Conservation (phyloP, 2,797 vertebrate genomes). For the Naso thynnoides region DNA sequence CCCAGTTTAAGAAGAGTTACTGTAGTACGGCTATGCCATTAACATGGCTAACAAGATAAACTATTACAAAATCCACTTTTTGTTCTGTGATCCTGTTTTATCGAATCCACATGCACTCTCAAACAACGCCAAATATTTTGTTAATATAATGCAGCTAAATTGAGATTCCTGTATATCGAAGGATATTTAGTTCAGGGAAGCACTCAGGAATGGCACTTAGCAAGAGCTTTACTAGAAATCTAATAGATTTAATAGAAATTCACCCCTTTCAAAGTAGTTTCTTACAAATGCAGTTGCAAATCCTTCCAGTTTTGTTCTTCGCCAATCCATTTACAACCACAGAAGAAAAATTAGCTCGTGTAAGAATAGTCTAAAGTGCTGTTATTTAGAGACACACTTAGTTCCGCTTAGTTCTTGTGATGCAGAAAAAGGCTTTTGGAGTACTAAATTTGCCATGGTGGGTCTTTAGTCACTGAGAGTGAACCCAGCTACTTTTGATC, state of each 20-base stretch:
- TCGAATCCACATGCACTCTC: background rate
- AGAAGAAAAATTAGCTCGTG: conserved; percentile 11
- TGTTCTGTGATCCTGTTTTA: background rate
- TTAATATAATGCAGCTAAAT: background rate
- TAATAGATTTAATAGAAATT: conserved; percentile 7
- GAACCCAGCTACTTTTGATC: conserved; percentile 59
- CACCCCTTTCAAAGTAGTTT: background rate
- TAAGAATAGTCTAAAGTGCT: conserved; percentile 41
- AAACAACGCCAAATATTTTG: background rate
- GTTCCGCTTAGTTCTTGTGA: conserved; percentile 39
- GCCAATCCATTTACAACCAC: conserved; percentile 16
- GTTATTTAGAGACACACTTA: conserved; percentile 53
- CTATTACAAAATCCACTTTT: background rate
- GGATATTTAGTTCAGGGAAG: background rate
- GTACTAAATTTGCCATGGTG: conserved; percentile 52
- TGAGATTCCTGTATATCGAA: conserved; percentile 4
- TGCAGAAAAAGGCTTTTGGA: conserved; percentile 46
- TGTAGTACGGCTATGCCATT: background rate
- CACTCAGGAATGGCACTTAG: background rate
- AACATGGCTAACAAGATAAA: background rate
- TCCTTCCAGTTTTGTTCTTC: conserved; percentile 12
- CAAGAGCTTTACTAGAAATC: background rate
- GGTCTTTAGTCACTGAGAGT: conserved; percentile 51
- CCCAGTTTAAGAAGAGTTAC: too few relatives aligned
- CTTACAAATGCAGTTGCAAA: background rate